Base-by-base conservation (phyloP, 2,797 vertebrate species). In the Macrochelys suwanniensis region DNA sequence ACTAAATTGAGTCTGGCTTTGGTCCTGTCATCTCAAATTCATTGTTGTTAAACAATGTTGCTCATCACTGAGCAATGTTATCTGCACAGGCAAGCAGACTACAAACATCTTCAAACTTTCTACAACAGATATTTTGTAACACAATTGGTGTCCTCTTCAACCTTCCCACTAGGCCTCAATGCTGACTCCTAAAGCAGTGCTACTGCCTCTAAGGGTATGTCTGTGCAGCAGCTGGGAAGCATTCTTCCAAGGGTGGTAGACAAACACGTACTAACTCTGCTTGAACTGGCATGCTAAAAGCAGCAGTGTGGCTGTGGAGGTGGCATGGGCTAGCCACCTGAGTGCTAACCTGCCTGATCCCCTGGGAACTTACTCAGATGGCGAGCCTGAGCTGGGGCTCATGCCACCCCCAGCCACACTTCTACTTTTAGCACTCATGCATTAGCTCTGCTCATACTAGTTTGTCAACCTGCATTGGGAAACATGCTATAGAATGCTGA, bases 41-140 rank as follows among this genome's bases (percentile, higher is more conserved):
- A 25, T 17, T 88, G 28, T 77, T 89, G 28, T 12, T 77, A 53
- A 79, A 31, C 31, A 88, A 7, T 11, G 61, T 12, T 89, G 31
- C 47, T 31, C 77, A 94, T 92, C 92, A 82, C 56, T 84, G 82
- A 96, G 82, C 26, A 81, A 45, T 42, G 45, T 57, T 82, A 47
- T 83, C 12, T 76, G 84, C 87, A 54, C 80, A 57, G 45, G 91
- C 90, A 76, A 85, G 82, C 51, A 68, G 94, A 88, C 12, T 54
- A 25, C 59, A 57, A 9, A 47, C 92, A 84, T 6, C 21, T 89
- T 31, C 74, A 71, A 84, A 89, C 23, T 59, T 92, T 79, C 50
- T 90, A 42, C 54, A 94, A 50, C 76, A 76, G 45, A 79, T 92
- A 16, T 79, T 79, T 51, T 79, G 5, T 84, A 94, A 79, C 87